Percentiles rank a stretch among this genome's conserved stretches.
Evolutionary conservation across 37 sponge, comb jelly and placozoan genomes (phyloP).

Genomic region (Theonella swinhoei): DNA sequence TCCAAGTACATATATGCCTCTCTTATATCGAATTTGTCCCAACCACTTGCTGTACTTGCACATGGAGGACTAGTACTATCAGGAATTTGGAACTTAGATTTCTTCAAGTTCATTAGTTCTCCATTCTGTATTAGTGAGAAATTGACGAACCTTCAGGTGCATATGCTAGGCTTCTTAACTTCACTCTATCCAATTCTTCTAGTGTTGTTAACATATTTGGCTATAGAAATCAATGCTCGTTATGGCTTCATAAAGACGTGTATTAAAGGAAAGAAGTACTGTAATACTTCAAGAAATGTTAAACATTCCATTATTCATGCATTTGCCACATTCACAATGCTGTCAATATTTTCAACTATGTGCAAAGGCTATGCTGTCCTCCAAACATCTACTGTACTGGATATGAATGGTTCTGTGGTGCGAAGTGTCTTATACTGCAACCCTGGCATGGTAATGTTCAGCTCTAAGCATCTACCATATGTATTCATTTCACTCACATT

Average conservation of each 20-base stretch:
- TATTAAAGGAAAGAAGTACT: neutral
- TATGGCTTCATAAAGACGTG: neutral
- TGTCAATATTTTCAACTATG: conserved; percentile 1
- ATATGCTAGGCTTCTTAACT: neutral
- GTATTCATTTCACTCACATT: neutral
- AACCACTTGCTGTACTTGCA: neutral
- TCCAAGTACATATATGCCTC: neutral
- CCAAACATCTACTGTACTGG: neutral
- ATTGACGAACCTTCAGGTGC: conserved; percentile 2
- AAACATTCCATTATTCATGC: conserved; percentile 17
- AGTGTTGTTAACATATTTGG: neutral
- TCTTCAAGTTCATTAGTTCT: conserved; percentile 5
- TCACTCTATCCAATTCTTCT: conserved; percentile 9
- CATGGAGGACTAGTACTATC: neutral
- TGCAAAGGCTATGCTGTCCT: conserved; percentile 1
- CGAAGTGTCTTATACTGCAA: conserved; percentile 8
- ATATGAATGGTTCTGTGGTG: neutral
- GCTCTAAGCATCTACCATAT: neutral
- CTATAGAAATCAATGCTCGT: neutral
- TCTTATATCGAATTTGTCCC: neutral
- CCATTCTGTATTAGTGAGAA: conserved; percentile 11
- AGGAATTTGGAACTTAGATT: conserved; percentile 30
- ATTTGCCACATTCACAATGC: conserved; percentile 28
- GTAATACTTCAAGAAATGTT: neutral
- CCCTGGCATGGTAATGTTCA: neutral